A percentile compares a stretch with the other conserved stretches of the same genome.
Evolutionary conservation across 2,113 vertebrate species (phyloP).

Genomic region (Lampris incognitus): DNA sequence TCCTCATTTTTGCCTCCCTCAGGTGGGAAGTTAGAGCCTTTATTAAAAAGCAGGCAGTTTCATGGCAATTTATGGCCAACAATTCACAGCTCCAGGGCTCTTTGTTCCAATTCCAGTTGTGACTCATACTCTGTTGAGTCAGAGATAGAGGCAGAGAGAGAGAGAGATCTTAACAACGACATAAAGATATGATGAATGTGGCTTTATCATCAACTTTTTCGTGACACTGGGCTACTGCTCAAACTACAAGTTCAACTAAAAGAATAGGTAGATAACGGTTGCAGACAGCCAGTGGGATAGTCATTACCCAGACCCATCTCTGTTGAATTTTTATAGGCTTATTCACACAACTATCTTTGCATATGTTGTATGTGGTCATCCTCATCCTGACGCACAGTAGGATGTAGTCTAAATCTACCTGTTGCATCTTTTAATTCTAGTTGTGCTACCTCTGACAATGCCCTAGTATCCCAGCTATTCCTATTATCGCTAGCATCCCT

Average conservation of each 20-base stretch:
- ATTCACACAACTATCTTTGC: background rate
- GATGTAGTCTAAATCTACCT: too few species aligned
- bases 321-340: slow-evolving; percentile 17
- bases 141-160: slow-evolving; percentile 1
- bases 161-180: slow-evolving; percentile 45
- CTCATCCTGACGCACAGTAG: background rate
- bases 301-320: slow-evolving; percentile 7
- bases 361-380: slow-evolving; percentile 7
- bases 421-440: too few species aligned
- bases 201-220: slow-evolving; percentile 14
- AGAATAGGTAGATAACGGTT: slow-evolving; percentile 11
- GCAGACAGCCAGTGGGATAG: background rate
- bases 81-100: slow-evolving; percentile 40
- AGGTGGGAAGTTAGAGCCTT: slow-evolving; percentile 69
- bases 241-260: slow-evolving; percentile 27
- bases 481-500: too few species aligned
- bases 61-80: slow-evolving; percentile 64
- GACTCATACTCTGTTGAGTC: slow-evolving; percentile 51
- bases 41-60: slow-evolving; percentile 76
- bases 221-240: background rate
- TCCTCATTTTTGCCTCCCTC: slow-evolving; percentile 60
- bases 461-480: too few species aligned
- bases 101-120: slow-evolving; percentile 33
- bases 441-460: too few species aligned
- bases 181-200: slow-evolving; percentile 39